Evolutionary conservation across 2,888 invertebrate species (phyloP).

Genomic region (Congeria kusceri): DNA sequence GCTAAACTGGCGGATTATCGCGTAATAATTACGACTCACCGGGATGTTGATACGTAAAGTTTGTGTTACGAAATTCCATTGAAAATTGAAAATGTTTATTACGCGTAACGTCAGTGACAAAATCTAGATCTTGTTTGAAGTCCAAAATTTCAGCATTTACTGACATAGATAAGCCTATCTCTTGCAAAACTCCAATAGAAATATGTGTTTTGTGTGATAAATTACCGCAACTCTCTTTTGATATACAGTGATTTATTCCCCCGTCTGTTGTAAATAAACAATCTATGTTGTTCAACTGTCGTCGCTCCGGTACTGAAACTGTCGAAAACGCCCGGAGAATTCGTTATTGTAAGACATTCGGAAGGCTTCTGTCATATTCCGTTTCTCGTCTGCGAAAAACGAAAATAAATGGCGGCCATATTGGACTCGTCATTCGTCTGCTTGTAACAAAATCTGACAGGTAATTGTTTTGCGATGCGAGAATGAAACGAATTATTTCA

Average conservation of each 20-base stretch:
- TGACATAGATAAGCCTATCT: slow-evolving; percentile 26
- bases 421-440: slow-evolving; percentile 16
- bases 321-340: slow-evolving; percentile 16
- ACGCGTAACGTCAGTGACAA: slow-evolving; percentile 31
- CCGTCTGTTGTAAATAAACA: slow-evolving; percentile 62
- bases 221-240: slow-evolving; percentile 27
- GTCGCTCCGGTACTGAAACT: background rate
- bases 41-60: too few species aligned
- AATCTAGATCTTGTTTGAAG: slow-evolving; percentile 56
- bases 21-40: too few species aligned
- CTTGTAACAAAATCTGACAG: slow-evolving; percentile 41
- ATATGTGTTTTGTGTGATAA: slow-evolving; percentile 35
- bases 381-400: slow-evolving; percentile 24
- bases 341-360: slow-evolving; percentile 12
- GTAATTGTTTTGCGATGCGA: slow-evolving; percentile 35
- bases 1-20: too few species aligned
- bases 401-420: slow-evolving; percentile 29
- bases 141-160: slow-evolving; percentile 49
- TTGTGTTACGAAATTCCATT: too few species aligned
- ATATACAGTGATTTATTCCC: slow-evolving; percentile 31
- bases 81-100: background rate
- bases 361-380: slow-evolving; percentile 34
- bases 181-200: slow-evolving; percentile 12
- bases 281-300: slow-evolving; percentile 28
- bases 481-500: background rate